A percentile compares a stretch with the other conserved stretches of the same genome.
phyloP scores from a whole-genome alignment of 1,140 invertebrate genomes.

The Drosophila repleta region DNA sequence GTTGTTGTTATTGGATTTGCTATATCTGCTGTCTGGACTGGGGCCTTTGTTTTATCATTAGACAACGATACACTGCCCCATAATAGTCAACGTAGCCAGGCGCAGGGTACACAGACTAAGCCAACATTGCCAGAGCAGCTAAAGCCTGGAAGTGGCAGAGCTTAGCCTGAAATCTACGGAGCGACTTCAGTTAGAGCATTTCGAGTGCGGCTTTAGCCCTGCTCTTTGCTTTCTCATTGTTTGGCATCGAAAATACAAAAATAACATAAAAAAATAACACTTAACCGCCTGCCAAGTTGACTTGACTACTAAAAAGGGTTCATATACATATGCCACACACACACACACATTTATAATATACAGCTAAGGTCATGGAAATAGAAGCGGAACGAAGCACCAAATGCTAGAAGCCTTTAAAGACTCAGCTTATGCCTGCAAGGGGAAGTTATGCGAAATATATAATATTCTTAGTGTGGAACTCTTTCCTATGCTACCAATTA shows the following conservation, averaged over 20 bases:
- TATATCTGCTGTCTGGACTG: constrained; percentile 51
- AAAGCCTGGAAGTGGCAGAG: too few species aligned
- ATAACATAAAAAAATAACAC: constrained; percentile 6
- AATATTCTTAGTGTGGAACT: too few species aligned
- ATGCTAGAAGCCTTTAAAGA: too few species aligned
- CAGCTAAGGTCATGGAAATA: too few species aligned
- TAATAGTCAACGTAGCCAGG: constrained; percentile 41
- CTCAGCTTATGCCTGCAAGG: too few species aligned
- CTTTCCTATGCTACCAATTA: too few species aligned
- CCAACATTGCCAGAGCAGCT: too few species aligned
- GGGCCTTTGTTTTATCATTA: constrained; percentile 69
- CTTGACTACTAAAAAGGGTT: constrained; percentile 50
- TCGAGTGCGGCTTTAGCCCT: background rate
- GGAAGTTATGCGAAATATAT: too few species aligned
- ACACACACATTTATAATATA: constrained; percentile 8
- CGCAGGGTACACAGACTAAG: too few species aligned
- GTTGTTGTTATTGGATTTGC: constrained; percentile 27
- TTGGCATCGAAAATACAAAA: background rate
- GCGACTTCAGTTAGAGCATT: background rate
- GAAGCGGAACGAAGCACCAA: too few species aligned
- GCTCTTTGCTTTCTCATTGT: background rate
- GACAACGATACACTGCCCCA: constrained; percentile 37
- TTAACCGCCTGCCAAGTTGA: constrained; percentile 24
- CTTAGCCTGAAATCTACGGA: too few species aligned
- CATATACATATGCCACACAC: constrained; percentile 13